phyloP scores from a whole-genome alignment of 2,797 vertebrate genomes.

The Lerista edwardsae region DNA sequence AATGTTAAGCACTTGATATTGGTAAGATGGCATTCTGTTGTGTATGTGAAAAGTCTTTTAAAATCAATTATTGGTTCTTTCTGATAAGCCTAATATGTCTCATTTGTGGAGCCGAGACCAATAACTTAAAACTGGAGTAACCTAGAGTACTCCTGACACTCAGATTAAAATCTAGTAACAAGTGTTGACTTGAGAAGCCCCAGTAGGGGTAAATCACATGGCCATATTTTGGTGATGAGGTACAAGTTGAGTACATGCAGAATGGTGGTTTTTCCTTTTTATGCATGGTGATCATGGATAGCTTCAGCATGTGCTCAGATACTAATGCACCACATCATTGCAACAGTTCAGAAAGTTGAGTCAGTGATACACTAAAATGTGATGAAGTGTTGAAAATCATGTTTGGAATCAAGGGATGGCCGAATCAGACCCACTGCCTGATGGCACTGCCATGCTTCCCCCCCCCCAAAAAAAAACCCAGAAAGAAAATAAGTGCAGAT shows the following conservation, averaged over 20 bases:
- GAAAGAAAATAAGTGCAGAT: too few species aligned
- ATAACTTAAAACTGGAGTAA: not conserved
- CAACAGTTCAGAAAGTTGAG: too few species aligned
- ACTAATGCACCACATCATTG: too few species aligned
- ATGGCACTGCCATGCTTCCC: too few species aligned
- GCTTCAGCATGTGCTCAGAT: too few species aligned
- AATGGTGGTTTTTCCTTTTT: not conserved
- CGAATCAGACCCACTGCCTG: too few species aligned
- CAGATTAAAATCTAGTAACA: not conserved
- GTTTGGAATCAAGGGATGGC: too few species aligned
- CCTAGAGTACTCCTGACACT: not conserved
- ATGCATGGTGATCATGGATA: too few species aligned
- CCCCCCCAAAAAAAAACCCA: too few species aligned
- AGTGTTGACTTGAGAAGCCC: not conserved
- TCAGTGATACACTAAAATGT: too few species aligned
- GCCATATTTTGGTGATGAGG: not conserved
- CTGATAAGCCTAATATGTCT: not conserved
- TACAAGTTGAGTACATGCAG: not conserved
- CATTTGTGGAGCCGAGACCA: not conserved
- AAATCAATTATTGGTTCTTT: constrained; percentile 4
- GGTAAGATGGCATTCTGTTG: not conserved
- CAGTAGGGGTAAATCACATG: not conserved
- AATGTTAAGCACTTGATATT: constrained; percentile 46
- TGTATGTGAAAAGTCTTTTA: constrained; percentile 42
- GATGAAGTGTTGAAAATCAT: too few species aligned